Percentiles rank a stretch among this genome's conserved stretches.
phyloP scores from a whole-genome alignment of 2,113 vertebrate genomes.

The Dromas ardeola region DNA sequence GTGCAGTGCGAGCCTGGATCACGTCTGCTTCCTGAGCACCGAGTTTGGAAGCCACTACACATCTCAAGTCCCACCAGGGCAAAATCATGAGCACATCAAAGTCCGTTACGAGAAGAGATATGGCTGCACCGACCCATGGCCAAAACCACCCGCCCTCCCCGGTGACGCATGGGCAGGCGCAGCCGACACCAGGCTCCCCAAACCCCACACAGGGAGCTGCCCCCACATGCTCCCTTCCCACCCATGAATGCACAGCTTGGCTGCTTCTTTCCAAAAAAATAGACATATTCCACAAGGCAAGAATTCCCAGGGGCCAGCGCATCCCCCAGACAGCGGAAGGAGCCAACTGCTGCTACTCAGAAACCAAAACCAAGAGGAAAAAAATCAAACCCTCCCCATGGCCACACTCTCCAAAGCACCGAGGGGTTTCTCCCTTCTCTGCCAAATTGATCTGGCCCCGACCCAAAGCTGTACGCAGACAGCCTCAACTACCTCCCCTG shows the following conservation, averaged over 20 bases:
- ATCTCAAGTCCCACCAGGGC: neutral
- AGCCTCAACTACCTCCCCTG: slow-evolving; percentile 72
- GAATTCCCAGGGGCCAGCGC: neutral
- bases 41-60: neutral
- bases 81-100: neutral
- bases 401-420: slow-evolving; percentile 27
- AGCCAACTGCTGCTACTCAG: slow-evolving; percentile 2
- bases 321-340: slow-evolving; percentile 32
- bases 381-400: slow-evolving; percentile 58
- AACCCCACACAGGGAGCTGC: neutral
- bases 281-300: neutral
- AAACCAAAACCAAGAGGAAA: slow-evolving; percentile 57
- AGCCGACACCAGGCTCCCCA: neutral
- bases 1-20: rapidly evolving
- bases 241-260: neutral
- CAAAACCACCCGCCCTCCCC: neutral
- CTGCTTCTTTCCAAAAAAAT: neutral
- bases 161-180: neutral
- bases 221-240: neutral
- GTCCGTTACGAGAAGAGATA: rapidly evolving
- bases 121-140: rapidly evolving
- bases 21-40: rapidly evolving
- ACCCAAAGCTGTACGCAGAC: slow-evolving; percentile 71
- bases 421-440: neutral
- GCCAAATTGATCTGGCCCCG: slow-evolving; percentile 70